Evolutionary conservation across 2,113 vertebrate genomes (phyloP), one percentile per base, ranked within the genome.

Genomic region (Uria lomvia): DNA sequence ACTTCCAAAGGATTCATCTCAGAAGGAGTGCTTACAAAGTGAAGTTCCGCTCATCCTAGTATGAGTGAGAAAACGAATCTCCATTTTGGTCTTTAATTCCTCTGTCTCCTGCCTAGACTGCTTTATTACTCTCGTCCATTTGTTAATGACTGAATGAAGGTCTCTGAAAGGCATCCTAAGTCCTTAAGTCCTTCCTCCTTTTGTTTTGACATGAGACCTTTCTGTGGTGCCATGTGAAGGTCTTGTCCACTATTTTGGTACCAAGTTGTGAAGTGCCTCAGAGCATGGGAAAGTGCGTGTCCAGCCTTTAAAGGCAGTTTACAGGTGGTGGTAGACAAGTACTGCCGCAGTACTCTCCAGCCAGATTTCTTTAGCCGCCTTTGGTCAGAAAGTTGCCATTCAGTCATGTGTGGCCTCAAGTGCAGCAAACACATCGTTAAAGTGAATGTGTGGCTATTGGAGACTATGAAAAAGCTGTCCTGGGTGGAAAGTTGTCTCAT

Each of bases 261-360:
- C 40, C 27, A 32, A 86, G 40, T 22, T 75, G 34, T 72, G 38
- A 93, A 88, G 66, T 85, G 45, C 53, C 62, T 91, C 42, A 27
- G 40, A 78, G 34, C 43, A 22, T 8, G 15, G 53, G 15, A 55
- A 92, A 60, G 76, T 0, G 0, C 1, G 0, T 34, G 38, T 49
- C 36, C 32, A 45, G 32, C 24, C 47, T 71, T 86, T 49, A 60
- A 45, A 72, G 42, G 27, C 53, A 85, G 6, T 66, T 91, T 86
- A 60, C n/a, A 13, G 38, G 11, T 43, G 21, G 7, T 34, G 19
- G 49, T 52, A 59, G 43, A 81, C 43, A 93, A 93, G 58, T 65
- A 20, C 13, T 70, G 36, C 56, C 26, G 2, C 4, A 26, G 42
- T 55, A 9, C 11, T 80, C 26, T 67, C 12, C 63, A 86, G 32